A percentile compares a stretch with the other conserved stretches of the same genome.
phyloP scores from a whole-genome alignment of 2,113 vertebrate species.

The Chaetodon auriga region DNA sequence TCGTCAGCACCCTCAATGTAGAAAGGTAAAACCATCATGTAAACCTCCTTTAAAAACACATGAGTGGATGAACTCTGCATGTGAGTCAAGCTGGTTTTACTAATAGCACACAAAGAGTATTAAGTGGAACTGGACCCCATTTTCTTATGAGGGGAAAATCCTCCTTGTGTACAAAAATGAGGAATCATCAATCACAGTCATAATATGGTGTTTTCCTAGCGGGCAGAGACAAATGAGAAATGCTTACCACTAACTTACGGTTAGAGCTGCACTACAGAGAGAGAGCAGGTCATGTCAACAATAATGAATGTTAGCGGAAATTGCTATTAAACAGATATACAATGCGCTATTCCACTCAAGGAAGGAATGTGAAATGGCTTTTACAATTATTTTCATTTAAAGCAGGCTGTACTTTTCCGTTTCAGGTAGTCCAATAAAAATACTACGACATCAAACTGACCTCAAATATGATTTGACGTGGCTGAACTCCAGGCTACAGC shows the following conservation, averaged over 20 bases:
- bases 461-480: conserved; percentile 36
- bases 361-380: conserved; percentile 50
- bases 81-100: conserved; percentile 35
- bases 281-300: conserved; percentile 60
- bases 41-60: conserved; percentile 14
- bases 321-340: conserved; percentile 63
- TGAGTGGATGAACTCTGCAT: conserved; percentile 28
- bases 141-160: conserved; percentile 68
- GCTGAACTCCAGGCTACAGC: neutral
- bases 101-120: conserved; percentile 60
- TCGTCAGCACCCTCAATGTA: neutral
- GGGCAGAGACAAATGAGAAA: conserved; percentile 61
- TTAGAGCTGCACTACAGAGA: conserved; percentile 31
- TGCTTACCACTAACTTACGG: conserved; percentile 60
- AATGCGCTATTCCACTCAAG: conserved; percentile 28
- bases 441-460: conserved; percentile 33
- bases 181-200: conserved; percentile 71
- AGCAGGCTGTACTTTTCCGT: conserved; percentile 44
- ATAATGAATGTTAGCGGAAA: conserved; percentile 57
- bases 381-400: conserved; percentile 37
- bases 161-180: conserved; percentile 48
- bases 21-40: conserved; percentile 20
- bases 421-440: conserved; percentile 56
- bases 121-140: conserved; percentile 43
- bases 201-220: conserved; percentile 58